A percentile compares a stretch with the other conserved stretches of the same genome.
Evolutionary conservation across 1,140 invertebrate species (phyloP).

Genomic region (Trachelipus rathkii): DNA sequence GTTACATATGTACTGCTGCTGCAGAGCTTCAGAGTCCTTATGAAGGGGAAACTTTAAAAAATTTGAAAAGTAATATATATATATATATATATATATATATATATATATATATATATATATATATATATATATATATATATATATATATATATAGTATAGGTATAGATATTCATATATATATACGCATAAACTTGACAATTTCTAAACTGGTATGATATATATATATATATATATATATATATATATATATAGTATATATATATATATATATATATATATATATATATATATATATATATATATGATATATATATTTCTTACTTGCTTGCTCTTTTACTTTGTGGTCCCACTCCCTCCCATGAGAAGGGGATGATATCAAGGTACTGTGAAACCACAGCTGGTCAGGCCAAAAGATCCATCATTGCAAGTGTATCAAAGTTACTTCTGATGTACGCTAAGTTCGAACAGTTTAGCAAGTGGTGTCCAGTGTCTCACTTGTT

Average conservation of each 20-base stretch:
- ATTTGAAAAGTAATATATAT: not conserved
- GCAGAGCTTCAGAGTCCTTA: constrained; percentile 5
- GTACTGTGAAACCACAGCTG: too few species aligned
- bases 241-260: too few species aligned
- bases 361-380: not conserved
- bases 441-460: too few species aligned
- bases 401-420: too few species aligned
- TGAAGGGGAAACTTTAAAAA: not conserved
- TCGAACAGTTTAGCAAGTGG: too few species aligned
- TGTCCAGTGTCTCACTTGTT: too few species aligned
- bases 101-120: constrained; percentile 15
- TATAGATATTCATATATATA: constrained; percentile 1
- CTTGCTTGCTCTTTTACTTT: not conserved
- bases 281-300: too few species aligned
- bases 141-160: not conserved
- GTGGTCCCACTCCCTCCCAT: not conserved
- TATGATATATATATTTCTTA: too few species aligned
- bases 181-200: not conserved
- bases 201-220: too few species aligned
- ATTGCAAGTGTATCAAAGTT: too few species aligned
- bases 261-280: too few species aligned
- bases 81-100: constrained; percentile 15
- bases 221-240: too few species aligned
- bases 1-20: not conserved
- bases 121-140: constrained; percentile 15